phyloP scores from a whole-genome alignment of 2,113 vertebrate species.

The Trichechus manatus region DNA sequence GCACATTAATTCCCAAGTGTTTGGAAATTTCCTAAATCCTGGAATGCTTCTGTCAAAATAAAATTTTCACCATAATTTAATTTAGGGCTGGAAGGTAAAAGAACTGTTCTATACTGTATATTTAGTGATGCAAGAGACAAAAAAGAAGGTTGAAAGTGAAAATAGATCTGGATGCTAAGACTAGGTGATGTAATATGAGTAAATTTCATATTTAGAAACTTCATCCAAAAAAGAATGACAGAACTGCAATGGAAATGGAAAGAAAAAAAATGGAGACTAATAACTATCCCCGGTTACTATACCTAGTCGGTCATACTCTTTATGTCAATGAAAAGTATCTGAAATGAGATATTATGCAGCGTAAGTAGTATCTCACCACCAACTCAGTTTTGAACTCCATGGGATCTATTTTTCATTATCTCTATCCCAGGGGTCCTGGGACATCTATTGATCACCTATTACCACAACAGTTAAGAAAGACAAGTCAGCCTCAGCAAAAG shows the following conservation, averaged over 20 bases:
- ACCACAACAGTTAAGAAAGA: background rate
- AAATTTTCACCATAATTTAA: background rate
- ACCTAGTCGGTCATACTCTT: background rate
- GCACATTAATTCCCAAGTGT: background rate
- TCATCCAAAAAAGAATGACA: background rate
- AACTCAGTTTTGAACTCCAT: background rate
- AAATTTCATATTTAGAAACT: background rate
- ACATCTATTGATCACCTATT: background rate
- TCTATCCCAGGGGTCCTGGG: background rate
- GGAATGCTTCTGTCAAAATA: background rate
- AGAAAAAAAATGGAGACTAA: background rate
- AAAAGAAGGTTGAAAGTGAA: background rate
- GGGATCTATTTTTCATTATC: background rate
- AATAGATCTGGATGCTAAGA: background rate
- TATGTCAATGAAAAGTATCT: background rate
- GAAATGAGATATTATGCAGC: background rate
- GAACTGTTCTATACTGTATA: background rate
- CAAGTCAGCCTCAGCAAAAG: background rate
- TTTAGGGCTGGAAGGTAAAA: background rate
- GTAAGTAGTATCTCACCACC: background rate
- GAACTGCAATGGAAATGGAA: background rate
- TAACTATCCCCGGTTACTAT: background rate
- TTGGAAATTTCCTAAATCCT: background rate
- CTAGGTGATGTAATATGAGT: background rate
- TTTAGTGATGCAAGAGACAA: background rate